Conservation (phyloP, 2,888 invertebrate species). For the Sinodicranocentrus sp. region DNA sequence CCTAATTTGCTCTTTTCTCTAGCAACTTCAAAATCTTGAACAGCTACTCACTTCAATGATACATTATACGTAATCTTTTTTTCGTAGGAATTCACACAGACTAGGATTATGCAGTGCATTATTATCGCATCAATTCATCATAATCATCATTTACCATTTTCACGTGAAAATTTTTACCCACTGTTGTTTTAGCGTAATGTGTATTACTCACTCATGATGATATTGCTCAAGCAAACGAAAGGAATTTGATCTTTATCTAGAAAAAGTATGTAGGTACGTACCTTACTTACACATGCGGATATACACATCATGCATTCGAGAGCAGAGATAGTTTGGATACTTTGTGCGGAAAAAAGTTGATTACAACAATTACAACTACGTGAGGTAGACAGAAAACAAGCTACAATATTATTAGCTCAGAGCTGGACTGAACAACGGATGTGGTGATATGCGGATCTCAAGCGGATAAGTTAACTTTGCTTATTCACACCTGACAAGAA, state of each 20-base stretch:
- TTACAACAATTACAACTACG: conserved; percentile 32
- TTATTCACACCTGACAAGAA: conserved; percentile 49
- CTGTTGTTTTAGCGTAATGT: not conserved
- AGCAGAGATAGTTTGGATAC: not conserved
- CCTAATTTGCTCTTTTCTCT: conserved; percentile 41
- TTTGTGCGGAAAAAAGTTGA: conserved; percentile 11
- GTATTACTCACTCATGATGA: not conserved
- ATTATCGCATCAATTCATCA: conserved; percentile 67
- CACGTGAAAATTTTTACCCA: conserved; percentile 32
- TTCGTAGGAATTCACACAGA: conserved; percentile 11
- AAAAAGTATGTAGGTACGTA: conserved; percentile 25
- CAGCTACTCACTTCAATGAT: not conserved
- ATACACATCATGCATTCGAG: not conserved
- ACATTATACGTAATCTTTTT: not conserved
- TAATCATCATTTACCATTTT: conserved; percentile 35
- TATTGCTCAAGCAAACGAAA: not conserved
- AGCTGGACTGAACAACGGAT: not conserved
- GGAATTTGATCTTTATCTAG: conserved; percentile 34
- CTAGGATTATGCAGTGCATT: conserved; percentile 32
- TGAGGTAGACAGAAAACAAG: conserved; percentile 38
- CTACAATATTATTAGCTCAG: conserved; percentile 13
- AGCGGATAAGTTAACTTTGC: conserved; percentile 6
- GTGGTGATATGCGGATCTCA: conserved; percentile 1
- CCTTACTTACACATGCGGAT: conserved; percentile 12
- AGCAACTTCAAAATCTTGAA: conserved; percentile 1